phyloP scores from a whole-genome alignment of 37 sponge, comb jelly and placozoan genomes.

The Hexactinellida sp. region DNA sequence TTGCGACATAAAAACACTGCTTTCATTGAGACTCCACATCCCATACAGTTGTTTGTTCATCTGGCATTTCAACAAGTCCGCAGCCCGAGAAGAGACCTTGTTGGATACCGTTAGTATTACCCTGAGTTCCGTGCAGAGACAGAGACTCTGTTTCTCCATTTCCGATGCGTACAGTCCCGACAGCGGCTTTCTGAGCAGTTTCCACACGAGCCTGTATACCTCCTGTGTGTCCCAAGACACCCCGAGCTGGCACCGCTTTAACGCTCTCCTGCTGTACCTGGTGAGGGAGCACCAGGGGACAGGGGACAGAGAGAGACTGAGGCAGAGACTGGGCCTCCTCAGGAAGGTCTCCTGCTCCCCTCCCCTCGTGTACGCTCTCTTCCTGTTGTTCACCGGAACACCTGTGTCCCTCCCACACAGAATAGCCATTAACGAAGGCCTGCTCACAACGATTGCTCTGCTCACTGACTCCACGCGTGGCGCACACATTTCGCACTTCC shows the following conservation, averaged over 20 bases:
- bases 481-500: neutral
- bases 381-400: neutral
- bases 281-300: neutral
- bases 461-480: neutral
- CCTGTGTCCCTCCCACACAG: neutral
- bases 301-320: neutral
- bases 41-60: neutral
- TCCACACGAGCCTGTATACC: neutral
- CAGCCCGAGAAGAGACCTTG: neutral
- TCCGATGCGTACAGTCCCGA: neutral
- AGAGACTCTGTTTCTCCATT: neutral
- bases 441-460: neutral
- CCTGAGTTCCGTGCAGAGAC: neutral
- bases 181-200: neutral
- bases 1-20: neutral
- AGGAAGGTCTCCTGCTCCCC: neutral
- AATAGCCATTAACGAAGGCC: slow-evolving; percentile 5
- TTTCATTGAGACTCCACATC: neutral
- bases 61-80: neutral
- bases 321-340: neutral
- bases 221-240: neutral
- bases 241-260: neutral
- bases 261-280: neutral
- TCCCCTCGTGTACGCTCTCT: neutral
- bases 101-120: neutral